Base-by-base conservation (phyloP, 2,797 vertebrate genomes). In the Coluber constrictor region DNA sequence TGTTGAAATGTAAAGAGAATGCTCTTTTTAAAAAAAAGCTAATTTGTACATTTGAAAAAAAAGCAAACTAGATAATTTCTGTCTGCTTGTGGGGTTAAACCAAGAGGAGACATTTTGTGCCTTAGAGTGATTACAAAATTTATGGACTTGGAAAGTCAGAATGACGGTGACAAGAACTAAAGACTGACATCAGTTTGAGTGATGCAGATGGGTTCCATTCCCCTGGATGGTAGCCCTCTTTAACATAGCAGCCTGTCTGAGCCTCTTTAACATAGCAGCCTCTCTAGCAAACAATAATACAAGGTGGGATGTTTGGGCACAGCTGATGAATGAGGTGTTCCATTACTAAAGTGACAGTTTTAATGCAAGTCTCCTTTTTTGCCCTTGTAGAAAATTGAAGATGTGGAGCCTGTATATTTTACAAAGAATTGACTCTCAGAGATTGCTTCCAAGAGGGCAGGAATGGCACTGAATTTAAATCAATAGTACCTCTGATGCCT, bases 121-220 rank as follows among this genome's bases (percentile, higher is more conserved):
- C 25, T 43, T n/a, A 60, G 37, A 60, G 20, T 3, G 0, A 20
- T 13, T 11, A 20, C 51, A 56, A 56, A 74, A 56, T 90, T 15
- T 47, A 57, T 55, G 55, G 29, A 56, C 54, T n/a, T 56, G 29
- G 27, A n/a, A 54, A 18, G 16, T 18, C 86, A 16, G 86, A 87
- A 87, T 1, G 86, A 88, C 20, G 3, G 18, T 79, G 29, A 66
- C 18, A 66, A 12, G 47, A 5, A 7, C 32, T 18, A 51, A 55
- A 55, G 47, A 5, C 18, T 20, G 9, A 4, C 10, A n/a, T 86
- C 5, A 5, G 25, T 86, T 57, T 32, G 59, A 18, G 56, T 47
- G 15, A 57, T 51, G 37, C 2, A 1, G 47, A 66, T 0, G 5
- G 47, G 9, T 66, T 63, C 9, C 0, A 1, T 90, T 29, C 3